Evolutionary conservation across 2,113 vertebrate species (phyloP), one percentile per base, ranked within the genome.

Genomic region (Noctilio leporinus): DNA sequence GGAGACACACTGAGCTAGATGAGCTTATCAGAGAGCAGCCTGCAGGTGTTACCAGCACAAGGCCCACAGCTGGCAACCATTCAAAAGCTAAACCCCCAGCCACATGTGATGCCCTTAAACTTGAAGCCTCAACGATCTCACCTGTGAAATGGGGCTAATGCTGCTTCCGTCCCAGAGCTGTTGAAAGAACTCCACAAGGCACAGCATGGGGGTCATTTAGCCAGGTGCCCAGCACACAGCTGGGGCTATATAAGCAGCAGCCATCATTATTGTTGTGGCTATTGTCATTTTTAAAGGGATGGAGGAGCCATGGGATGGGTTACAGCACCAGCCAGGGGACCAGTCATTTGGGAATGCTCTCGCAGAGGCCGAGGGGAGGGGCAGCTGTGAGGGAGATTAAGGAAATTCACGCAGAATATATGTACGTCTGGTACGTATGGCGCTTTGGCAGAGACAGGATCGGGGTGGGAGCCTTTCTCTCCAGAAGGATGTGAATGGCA

Each of bases 311-410:
- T 59, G 75, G 47, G 75, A n/a, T 45, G 19, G 51, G 24, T 40
- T 40, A 78, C 33, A 2, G 1, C 1, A 4, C 83, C 75, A 84
- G 92, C 51, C 89, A 84, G 92, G 43, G 86, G 93, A 84, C 89
- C 8, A 80, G 89, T 4, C 20, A 62, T 75, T 83, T 28, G 96
- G 84, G 89, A 64, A 59, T 11, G 78, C 67, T 38, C 24, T 65
- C 57, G 43, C 78, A 59, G 86, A 43, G 80, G 87, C 94, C 26
- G 0, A 3, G 16, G 93, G 84, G 65, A 91, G 57, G 95, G 96
- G 90, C 94, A 95, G 96, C 96, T 97, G 96, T 91, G 92, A 90
- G 72, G 87, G 90, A 95, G 95, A 96, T 93, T 75, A 96, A 89
- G 94, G 95, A 95, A 91, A 92, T 92, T 96, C 93, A 67, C 90